phyloP scores from a whole-genome alignment of 1,140 invertebrate genomes.

The Papilio helenus region DNA sequence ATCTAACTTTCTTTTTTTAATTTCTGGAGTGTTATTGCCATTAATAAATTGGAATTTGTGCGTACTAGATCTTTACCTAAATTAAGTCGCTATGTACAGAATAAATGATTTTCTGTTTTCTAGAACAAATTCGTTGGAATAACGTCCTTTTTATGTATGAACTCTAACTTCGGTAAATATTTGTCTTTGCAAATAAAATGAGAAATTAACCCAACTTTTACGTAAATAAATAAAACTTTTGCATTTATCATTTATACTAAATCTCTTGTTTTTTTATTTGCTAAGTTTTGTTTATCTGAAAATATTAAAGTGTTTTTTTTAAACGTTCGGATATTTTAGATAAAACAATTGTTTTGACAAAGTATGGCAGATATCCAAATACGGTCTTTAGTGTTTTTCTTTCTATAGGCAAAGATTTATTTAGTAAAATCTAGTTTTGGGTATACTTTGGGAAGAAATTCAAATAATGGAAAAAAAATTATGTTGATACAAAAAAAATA shows the following conservation, averaged over 20 bases:
- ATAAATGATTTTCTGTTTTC: background rate
- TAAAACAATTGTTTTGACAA: background rate
- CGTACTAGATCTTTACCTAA: background rate
- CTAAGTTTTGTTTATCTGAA: background rate
- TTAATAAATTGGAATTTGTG: background rate
- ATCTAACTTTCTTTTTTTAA: too few relatives aligned
- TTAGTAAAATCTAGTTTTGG: background rate
- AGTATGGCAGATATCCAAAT: constrained; percentile 6
- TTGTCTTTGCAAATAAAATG: background rate
- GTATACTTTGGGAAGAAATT: too few relatives aligned
- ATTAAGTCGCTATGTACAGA: background rate
- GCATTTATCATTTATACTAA: background rate
- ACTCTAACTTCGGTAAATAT: background rate
- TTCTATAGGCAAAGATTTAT: background rate
- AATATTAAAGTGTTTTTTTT: background rate
- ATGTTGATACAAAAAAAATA: too few relatives aligned
- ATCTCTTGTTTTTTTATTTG: background rate
- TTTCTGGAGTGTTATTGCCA: too few relatives aligned
- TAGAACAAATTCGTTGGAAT: background rate
- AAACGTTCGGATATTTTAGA: background rate
- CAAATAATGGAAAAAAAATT: too few relatives aligned
- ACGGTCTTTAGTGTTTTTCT: background rate
- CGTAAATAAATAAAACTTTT: background rate
- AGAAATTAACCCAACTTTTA: background rate
- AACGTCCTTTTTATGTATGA: background rate